phyloP scores from a whole-genome alignment of 2,888 invertebrate genomes.

The Phragmatobia fuliginosa region DNA sequence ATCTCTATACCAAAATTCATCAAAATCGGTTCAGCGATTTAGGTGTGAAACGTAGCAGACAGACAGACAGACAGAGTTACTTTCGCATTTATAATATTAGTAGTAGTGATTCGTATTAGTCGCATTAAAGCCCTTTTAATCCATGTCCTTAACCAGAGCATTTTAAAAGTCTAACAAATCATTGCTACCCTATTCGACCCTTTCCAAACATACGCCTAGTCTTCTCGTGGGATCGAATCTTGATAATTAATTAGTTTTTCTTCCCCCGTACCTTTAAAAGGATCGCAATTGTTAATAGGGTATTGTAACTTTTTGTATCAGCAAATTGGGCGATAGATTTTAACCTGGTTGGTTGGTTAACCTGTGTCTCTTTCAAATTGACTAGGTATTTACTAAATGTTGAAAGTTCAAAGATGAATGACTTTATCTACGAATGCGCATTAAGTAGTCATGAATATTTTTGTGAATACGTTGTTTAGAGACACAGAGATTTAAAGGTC shows the following conservation, averaged over 20 bases:
- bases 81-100: too few species aligned
- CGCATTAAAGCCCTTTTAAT: not conserved
- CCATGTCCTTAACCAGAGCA: not conserved
- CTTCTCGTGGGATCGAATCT: slow-evolving; percentile 55
- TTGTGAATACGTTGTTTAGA: too few species aligned
- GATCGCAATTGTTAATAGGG: slow-evolving; percentile 38
- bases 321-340: slow-evolving; percentile 43
- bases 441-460: too few species aligned
- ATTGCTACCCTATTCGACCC: slow-evolving; percentile 13
- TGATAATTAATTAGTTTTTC: slow-evolving; percentile 65
- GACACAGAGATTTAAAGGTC: too few species aligned
- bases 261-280: slow-evolving; percentile 40
- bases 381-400: not conserved
- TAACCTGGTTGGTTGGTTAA: slow-evolving; percentile 10
- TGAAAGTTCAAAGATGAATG: not conserved
- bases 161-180: not conserved
- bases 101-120: too few species aligned
- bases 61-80: too few species aligned
- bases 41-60: too few species aligned
- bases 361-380: not conserved
- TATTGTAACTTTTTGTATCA: slow-evolving; percentile 38
- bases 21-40: too few species aligned
- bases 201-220: slow-evolving; percentile 40
- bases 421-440: too few species aligned
- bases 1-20: too few species aligned